These are phyloP conservation scores for Falco columbarius DNA, from an alignment of 2,797 vertebrate species.

Conservation along the genomic window DNA sequence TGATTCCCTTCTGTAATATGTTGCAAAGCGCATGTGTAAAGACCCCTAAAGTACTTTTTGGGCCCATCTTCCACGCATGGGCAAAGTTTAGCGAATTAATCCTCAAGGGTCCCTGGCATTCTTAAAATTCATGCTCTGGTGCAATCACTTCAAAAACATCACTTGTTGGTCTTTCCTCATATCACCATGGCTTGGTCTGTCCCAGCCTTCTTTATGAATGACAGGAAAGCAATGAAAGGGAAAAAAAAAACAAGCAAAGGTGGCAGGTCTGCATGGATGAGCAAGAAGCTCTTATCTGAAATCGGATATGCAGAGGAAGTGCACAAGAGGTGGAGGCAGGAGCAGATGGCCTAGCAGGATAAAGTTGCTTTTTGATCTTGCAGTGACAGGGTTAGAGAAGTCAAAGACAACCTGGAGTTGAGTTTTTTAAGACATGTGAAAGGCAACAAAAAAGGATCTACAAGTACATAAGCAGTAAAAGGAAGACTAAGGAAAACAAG, in stretches of 20 bases:
- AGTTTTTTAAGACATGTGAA: background rate
- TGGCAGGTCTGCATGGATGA: background rate
- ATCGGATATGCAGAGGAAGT: background rate
- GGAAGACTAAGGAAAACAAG: background rate
- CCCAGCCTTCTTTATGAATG: background rate
- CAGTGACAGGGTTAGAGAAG: background rate
- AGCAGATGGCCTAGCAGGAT: background rate
- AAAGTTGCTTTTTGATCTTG: background rate
- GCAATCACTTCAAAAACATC: background rate
- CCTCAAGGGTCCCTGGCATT: background rate
- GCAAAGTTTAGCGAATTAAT: background rate
- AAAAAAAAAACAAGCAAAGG: fast-evolving
- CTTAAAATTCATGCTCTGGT: background rate
- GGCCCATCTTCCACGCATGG: background rate
- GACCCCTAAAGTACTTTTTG: background rate
- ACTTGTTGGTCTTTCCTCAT: background rate
- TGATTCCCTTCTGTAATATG: background rate
- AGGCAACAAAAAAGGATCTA: background rate
- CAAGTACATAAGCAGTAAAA: background rate
- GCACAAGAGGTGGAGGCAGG: background rate
- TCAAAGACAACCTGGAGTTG: background rate
- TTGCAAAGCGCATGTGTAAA: background rate
- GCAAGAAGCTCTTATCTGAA: background rate
- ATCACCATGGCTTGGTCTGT: background rate
- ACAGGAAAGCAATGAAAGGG: background rate